phyloP scores from a whole-genome alignment of 37 sponge, comb jelly and placozoan genomes.

The Bolinopsis microptera region DNA sequence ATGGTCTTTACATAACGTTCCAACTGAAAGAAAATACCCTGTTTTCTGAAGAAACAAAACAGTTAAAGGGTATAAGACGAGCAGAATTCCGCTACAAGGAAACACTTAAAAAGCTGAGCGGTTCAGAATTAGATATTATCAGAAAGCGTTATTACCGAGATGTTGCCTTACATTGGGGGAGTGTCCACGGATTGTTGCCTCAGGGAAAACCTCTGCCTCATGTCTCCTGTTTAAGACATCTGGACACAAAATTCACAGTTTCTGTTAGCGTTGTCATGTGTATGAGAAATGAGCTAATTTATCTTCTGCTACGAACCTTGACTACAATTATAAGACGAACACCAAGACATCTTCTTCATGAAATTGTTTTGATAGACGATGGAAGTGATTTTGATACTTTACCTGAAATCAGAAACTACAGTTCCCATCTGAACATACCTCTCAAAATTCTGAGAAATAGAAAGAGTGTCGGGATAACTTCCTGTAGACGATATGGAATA shows the following conservation, averaged over 20 bases:
- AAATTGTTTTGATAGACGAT: neutral
- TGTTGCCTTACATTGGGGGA: neutral
- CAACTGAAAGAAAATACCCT: neutral
- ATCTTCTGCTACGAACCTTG: neutral
- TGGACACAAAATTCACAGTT: neutral
- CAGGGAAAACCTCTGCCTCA: neutral
- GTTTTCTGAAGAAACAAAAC: neutral
- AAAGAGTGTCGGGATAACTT: constrained; percentile 12
- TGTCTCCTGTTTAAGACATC: neutral
- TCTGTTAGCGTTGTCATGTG: constrained; percentile 32
- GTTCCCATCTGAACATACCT: neutral
- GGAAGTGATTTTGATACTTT: neutral
- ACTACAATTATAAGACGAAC: neutral
- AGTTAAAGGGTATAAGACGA: neutral
- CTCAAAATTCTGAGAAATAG: neutral
- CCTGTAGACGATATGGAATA: neutral
- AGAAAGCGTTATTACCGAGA: neutral
- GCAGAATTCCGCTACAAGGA: neutral
- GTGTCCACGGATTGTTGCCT: neutral
- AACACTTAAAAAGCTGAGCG: neutral
- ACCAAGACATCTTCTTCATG: neutral
- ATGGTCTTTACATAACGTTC: neutral
- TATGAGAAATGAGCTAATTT: neutral
- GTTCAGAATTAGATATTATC: neutral
- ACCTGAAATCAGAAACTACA: neutral